Percentiles rank a stretch among this genome's conserved stretches.
phyloP scores from a whole-genome alignment of 1,140 invertebrate genomes.

The Drosophila trapezifrons region DNA sequence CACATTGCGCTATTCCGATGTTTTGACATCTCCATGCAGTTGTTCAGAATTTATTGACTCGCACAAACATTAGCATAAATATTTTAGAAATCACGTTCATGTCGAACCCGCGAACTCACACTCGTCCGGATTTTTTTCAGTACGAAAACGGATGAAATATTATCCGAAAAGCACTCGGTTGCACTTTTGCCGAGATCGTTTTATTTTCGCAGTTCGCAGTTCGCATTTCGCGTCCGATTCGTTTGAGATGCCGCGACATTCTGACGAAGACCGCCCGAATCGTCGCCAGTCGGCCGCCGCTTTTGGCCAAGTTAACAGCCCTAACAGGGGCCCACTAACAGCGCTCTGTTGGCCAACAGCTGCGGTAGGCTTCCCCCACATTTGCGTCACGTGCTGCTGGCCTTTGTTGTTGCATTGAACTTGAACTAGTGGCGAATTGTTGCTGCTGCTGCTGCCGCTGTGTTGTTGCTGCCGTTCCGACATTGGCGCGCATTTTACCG shows the following conservation, averaged over 20 bases:
- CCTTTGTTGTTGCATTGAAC: constrained; percentile 65
- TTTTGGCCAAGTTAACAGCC: constrained; percentile 34
- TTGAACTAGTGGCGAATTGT: constrained; percentile 61
- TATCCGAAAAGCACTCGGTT: constrained; percentile 31
- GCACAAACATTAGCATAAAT: constrained; percentile 17
- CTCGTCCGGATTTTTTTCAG: constrained; percentile 1
- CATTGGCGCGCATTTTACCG: constrained; percentile 57
- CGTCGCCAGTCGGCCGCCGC: constrained; percentile 5
- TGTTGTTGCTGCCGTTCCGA: constrained; percentile 17
- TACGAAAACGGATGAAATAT: constrained; percentile 39
- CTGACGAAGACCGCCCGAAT: constrained; percentile 33
- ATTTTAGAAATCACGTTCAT: constrained; percentile 35
- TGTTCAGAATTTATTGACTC: constrained; percentile 33
- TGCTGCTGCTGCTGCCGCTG: constrained; percentile 29
- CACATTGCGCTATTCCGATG: constrained; percentile 9
- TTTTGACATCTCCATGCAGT: constrained; percentile 15
- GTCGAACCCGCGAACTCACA: constrained; percentile 26
- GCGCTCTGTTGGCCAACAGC: constrained; percentile 23
- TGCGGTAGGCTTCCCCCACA: constrained; percentile 40
- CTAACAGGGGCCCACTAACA: neutral
- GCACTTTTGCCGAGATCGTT: constrained; percentile 12
- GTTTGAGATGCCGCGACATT: constrained; percentile 65
- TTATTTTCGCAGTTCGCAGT: constrained; percentile 11
- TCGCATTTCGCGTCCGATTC: constrained; percentile 48
- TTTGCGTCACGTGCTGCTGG: constrained; percentile 53